Evolutionary conservation across 2,888 invertebrate genomes (phyloP).

Genomic region (Oligia latruncula): DNA sequence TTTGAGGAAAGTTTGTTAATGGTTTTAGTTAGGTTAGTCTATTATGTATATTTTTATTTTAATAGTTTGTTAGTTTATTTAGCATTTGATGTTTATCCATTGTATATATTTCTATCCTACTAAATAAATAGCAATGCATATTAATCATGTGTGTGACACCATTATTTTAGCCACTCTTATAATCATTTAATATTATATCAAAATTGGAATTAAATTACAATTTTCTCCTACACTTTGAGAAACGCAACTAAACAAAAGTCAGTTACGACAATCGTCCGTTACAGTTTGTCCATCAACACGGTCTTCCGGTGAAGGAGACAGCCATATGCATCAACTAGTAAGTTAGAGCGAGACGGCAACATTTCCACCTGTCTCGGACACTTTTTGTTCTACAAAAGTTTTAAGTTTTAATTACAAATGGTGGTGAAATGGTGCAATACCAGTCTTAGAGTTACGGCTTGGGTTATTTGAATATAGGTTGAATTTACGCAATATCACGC

Average conservation of each 20-base stretch:
- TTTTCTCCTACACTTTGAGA: constrained; percentile 74
- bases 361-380: constrained; percentile 83
- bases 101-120: too few species aligned
- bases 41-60: too few species aligned
- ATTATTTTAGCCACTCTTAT: not conserved
- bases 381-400: constrained; percentile 74
- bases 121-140: not conserved
- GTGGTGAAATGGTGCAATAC: constrained; percentile 81
- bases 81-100: too few species aligned
- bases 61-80: too few species aligned
- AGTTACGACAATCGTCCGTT: constrained; percentile 88
- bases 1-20: too few species aligned
- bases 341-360: constrained; percentile 70
- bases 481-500: constrained; percentile 1
- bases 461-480: constrained; percentile 10
- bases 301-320: constrained; percentile 83
- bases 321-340: constrained; percentile 43
- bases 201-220: constrained; percentile 11
- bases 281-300: constrained; percentile 83
- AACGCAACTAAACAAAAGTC: constrained; percentile 80
- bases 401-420: constrained; percentile 79
- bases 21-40: too few species aligned
- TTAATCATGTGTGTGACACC: not conserved
- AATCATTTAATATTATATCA: not conserved
- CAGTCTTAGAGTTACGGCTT: constrained; percentile 52